A percentile compares a stretch with the other conserved stretches of the same genome.
phyloP scores from a whole-genome alignment of 2,888 invertebrate species.

The Plebejus melissa region DNA sequence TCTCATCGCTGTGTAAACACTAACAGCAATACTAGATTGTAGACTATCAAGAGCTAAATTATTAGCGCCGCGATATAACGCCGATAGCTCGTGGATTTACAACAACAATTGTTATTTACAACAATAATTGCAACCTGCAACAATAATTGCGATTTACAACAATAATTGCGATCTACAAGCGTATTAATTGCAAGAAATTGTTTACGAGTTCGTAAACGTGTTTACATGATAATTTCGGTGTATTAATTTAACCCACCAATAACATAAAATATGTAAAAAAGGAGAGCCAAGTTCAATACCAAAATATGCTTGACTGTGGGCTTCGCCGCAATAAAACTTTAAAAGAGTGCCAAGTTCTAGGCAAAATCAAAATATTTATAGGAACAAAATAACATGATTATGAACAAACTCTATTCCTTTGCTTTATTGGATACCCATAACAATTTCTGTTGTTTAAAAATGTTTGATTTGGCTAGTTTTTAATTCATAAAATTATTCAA shows the following conservation, averaged over 20 bases:
- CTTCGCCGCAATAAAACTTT: no score
- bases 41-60: slow-evolving; percentile 7
- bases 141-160: slow-evolving; percentile 49
- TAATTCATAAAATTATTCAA: no score
- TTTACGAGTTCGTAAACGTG: slow-evolving; percentile 13
- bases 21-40: slow-evolving; percentile 23
- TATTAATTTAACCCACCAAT: not conserved
- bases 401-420: no score
- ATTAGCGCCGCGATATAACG: slow-evolving; percentile 29
- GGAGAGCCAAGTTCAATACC: no score
- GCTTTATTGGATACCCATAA: no score
- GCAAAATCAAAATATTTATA: no score
- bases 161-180: slow-evolving; percentile 41
- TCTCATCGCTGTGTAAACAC: slow-evolving; percentile 18
- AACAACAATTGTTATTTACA: slow-evolving; percentile 45
- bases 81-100: slow-evolving; percentile 54
- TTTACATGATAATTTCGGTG: not conserved
- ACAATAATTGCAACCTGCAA: slow-evolving; percentile 22
- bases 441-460: no score
- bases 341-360: no score
- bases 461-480: no score
- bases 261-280: no score
- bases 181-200: slow-evolving; percentile 22
- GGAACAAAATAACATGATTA: no score
- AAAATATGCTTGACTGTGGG: no score